Percentiles rank a stretch among this genome's conserved stretches.
Evolutionary conservation across 2,113 vertebrate species (phyloP).

Genomic region (Dendropsophus ebraccatus): DNA sequence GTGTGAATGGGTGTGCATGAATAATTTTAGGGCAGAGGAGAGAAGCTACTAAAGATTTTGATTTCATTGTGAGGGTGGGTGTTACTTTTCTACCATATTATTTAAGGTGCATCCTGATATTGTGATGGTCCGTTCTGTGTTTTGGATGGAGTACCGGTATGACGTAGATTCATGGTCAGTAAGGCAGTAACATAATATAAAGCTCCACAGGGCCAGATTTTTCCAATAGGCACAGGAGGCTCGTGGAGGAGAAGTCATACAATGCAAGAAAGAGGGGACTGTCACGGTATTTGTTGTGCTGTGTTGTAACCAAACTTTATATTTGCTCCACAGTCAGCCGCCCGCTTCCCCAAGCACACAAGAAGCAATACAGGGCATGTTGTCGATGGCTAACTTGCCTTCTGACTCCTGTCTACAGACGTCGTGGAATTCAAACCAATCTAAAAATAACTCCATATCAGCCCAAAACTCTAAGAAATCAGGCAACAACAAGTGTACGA

Average conservation of each 20-base stretch:
- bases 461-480: constrained; percentile 80
- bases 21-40: too few relatives aligned
- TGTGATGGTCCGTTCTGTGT: neutral
- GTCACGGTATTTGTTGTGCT: neutral
- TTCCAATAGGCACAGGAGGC: neutral
- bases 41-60: too few relatives aligned
- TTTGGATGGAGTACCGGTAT: neutral
- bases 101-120: neutral
- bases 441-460: constrained; percentile 81
- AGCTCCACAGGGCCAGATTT: neutral
- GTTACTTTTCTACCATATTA: too few relatives aligned
- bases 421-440: constrained; percentile 85
- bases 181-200: neutral
- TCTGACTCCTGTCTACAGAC: constrained; percentile 91
- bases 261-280: too few relatives aligned
- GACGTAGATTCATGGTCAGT: neutral
- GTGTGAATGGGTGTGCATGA: too few relatives aligned
- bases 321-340: constrained; percentile 82
- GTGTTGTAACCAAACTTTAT: neutral
- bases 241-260: neutral
- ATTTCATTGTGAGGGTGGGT: too few relatives aligned
- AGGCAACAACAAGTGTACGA: constrained; percentile 73
- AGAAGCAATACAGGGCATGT: constrained; percentile 99
- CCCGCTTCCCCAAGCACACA: constrained; percentile 98
- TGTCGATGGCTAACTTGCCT: constrained; percentile 98